Evolutionary conservation across 2,797 vertebrate species (phyloP).

Genomic region (Delichon dasypus): DNA sequence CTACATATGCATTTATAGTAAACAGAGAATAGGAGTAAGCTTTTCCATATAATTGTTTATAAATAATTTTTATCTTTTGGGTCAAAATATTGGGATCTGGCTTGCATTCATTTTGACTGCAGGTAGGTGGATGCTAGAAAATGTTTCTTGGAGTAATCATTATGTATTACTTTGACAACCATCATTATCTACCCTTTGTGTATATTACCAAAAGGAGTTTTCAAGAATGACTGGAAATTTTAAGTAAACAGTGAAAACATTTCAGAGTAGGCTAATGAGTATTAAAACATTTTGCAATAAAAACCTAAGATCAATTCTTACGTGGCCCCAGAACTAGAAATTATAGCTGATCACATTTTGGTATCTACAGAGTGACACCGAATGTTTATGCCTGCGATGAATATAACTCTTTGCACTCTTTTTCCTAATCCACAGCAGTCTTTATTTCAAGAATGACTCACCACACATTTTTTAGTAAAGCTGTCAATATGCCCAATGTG

Average conservation of each 20-base stretch:
- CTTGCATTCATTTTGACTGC: conserved; percentile 26
- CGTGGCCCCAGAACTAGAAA: fast-evolving
- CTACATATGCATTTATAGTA: not conserved
- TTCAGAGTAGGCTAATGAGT: not conserved
- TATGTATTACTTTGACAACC: conserved; percentile 27
- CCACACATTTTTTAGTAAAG: not conserved
- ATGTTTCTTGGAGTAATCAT: conserved; percentile 2
- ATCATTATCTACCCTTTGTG: not conserved
- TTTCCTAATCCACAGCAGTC: not conserved
- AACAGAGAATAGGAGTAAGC: not conserved
- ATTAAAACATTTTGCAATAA: not conserved
- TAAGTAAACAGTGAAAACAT: not conserved
- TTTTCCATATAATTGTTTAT: not conserved
- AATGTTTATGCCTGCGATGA: not conserved
- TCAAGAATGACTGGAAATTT: conserved; percentile 8
- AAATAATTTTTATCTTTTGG: conserved; percentile 4
- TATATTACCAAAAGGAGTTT: not conserved
- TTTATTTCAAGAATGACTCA: not conserved
- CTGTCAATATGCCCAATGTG: not conserved
- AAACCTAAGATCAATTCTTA: not conserved
- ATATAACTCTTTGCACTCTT: not conserved
- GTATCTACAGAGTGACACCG: not conserved
- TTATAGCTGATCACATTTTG: not conserved
- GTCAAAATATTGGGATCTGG: conserved; percentile 42
- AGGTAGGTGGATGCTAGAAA: conserved; percentile 22